phyloP scores from a whole-genome alignment of 2,113 vertebrate species.

The Chaetops frenatus region DNA sequence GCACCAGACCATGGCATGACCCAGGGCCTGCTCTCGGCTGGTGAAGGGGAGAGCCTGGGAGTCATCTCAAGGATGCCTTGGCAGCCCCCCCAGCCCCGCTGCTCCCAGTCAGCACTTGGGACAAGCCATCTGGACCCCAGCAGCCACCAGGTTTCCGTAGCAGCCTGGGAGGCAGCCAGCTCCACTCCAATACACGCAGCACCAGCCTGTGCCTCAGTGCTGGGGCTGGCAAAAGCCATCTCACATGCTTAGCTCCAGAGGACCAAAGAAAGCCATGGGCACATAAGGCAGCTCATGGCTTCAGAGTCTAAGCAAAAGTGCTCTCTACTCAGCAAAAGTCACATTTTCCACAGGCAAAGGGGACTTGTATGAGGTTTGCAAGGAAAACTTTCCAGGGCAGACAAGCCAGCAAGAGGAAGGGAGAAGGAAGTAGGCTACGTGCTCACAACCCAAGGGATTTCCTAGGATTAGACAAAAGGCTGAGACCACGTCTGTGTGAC shows the following conservation, averaged over 20 bases:
- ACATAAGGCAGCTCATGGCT: neutral
- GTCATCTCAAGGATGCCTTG: neutral
- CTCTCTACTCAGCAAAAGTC: neutral
- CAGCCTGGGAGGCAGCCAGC: neutral
- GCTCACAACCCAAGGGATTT: neutral
- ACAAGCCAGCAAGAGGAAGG: neutral
- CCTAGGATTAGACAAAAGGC: neutral
- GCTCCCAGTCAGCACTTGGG: neutral
- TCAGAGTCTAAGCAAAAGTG: neutral
- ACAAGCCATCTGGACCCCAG: neutral
- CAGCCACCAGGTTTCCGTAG: neutral
- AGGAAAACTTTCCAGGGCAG: neutral
- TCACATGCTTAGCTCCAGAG: neutral
- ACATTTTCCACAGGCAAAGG: neutral
- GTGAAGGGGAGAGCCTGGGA: neutral
- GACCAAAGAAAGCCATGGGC: neutral
- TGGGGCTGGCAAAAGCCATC: neutral
- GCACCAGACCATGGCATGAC: neutral
- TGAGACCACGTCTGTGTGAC: neutral
- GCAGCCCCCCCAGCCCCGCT: neutral
- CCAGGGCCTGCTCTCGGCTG: neutral
- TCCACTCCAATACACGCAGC: neutral
- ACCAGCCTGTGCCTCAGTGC: neutral
- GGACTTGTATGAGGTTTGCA: neutral
- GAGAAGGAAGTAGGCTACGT: neutral